Conservation (phyloP, 2,797 vertebrate species). For the Parambassis ranga region DNA sequence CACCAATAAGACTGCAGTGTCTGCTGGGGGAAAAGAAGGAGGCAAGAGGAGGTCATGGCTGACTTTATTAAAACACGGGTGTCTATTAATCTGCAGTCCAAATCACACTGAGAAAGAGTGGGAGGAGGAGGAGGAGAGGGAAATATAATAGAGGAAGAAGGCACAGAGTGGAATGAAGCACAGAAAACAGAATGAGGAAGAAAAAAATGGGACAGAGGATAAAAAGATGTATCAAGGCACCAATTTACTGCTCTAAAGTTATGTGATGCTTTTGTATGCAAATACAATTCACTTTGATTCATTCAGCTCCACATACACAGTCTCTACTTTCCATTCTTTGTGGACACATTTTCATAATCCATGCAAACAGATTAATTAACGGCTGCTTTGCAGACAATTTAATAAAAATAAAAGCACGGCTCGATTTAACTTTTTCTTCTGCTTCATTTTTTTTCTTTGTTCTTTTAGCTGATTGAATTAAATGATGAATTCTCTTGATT, state of each 20-base stretch:
- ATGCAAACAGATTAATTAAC: constrained; percentile 18
- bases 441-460: neutral
- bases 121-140: neutral
- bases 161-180: neutral
- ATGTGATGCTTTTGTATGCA: neutral
- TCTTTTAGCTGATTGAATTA: constrained; percentile 5
- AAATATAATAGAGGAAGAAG: neutral
- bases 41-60: constrained; percentile 32
- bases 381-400: neutral
- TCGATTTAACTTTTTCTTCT: neutral
- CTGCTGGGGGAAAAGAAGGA: neutral
- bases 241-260: neutral
- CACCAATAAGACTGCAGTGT: constrained; percentile 31
- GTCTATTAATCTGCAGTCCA: constrained; percentile 60
- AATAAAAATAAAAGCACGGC: constrained; percentile 6
- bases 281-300: neutral
- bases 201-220: neutral
- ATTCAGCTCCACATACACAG: neutral
- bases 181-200: neutral
- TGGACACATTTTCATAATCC: constrained; percentile 12
- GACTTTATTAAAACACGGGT: constrained; percentile 70
- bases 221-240: neutral
- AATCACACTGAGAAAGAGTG: constrained; percentile 29
- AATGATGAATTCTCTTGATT: no score
- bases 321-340: neutral